Evolutionary conservation across 2,888 invertebrate genomes (phyloP), one percentile per base, ranked within the genome.

Genomic region (Pseudococcus viburni): DNA sequence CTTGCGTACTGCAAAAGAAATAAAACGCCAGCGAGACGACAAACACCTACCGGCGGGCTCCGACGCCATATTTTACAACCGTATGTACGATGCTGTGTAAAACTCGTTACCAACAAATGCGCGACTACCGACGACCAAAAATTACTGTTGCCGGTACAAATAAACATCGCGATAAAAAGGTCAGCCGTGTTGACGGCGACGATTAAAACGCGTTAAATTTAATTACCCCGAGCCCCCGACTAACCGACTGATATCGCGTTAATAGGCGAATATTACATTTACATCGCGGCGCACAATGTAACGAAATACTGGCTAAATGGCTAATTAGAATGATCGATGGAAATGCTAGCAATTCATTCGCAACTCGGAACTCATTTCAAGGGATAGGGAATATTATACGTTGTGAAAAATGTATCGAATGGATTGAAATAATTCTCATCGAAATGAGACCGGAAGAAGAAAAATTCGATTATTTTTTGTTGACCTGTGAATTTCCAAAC

Each of bases 141-240:
- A 73, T 73, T 73, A 73, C 68, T 33, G 22, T 22, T 33, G 15
- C 26, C 73, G 73, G 33, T 73, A 33, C 73, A 33, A 73, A 73
- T 73, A 73, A 73, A 73, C 73, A 73, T 73, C 39, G 33, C 73
- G 73, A 73, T 73, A 73, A 73, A 73, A 73, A 73, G 73, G 73
- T 73, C 73, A 33, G 33, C 33, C 73, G 0, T 6, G 33, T 73
- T 33, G 73, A 73, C 73, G 73, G 17, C 73, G 64, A 17, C 73
- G 73, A 73, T 73, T 73, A 73, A 73, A 73, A 26, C 73, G 73
- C 73, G 73, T 73, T 73, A 73, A 73, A 73, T 73, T 73, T 73
- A 73, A 73, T 73, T 73, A 73, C 33, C 73, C 64, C 22, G 64
- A 11, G 19, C 8, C 22, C 22, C 64, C 7, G 64, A 8, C 64